These are phyloP conservation scores for Falco peregrinus DNA, from an alignment of 2,797 vertebrate species.

Conservation along the genomic window DNA sequence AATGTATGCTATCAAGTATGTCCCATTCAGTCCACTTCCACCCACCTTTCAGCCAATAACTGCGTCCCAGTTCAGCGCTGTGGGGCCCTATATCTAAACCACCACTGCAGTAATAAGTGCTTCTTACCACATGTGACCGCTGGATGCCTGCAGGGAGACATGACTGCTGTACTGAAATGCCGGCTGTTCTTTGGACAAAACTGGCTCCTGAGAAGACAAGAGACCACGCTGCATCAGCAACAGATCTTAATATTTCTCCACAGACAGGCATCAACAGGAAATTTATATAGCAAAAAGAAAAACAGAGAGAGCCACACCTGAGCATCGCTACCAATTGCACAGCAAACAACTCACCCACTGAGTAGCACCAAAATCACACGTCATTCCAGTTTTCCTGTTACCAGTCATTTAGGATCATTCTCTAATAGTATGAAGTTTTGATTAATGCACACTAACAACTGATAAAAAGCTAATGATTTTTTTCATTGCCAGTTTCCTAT, in stretches of 20 bases:
- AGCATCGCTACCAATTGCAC: neutral
- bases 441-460: neutral
- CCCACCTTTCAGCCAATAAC: neutral
- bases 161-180: slow-evolving; percentile 99
- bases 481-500: neutral
- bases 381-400: neutral
- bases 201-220: slow-evolving; percentile 86
- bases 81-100: neutral
- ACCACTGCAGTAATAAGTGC: neutral
- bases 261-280: neutral
- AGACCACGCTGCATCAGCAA: neutral
- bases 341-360: neutral
- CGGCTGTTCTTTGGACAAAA: slow-evolving; percentile 96
- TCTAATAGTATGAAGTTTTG: neutral
- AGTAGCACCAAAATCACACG: neutral
- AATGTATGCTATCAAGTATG: neutral
- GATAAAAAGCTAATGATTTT: neutral
- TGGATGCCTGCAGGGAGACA: slow-evolving; percentile 95
- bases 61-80: neutral
- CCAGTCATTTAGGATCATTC: neutral
- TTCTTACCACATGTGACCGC: slow-evolving; percentile 97
- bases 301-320: neutral
- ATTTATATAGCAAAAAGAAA: neutral
- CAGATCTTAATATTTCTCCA: neutral
- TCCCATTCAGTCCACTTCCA: neutral